phyloP scores from a whole-genome alignment of 2,888 invertebrate species.

The Alcis repandata region DNA sequence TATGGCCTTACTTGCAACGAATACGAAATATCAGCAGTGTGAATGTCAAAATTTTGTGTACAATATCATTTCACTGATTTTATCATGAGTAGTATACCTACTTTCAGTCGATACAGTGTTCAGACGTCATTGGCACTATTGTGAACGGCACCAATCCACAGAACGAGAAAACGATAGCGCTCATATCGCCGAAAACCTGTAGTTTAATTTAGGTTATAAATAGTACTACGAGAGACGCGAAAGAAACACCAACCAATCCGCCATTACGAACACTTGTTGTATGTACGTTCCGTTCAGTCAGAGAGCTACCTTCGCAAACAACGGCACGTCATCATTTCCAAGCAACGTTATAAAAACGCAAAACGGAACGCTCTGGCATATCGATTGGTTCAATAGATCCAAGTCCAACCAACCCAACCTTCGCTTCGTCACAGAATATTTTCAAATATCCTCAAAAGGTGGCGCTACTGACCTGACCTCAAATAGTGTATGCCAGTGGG shows the following conservation, averaged over 20 bases:
- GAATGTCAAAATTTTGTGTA: slow-evolving; percentile 86
- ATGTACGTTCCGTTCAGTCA: slow-evolving; percentile 66
- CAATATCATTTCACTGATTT: slow-evolving; percentile 86
- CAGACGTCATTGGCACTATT: slow-evolving; percentile 83
- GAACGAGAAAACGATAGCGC: slow-evolving; percentile 83
- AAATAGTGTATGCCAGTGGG: slow-evolving; percentile 39
- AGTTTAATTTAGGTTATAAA: slow-evolving; percentile 87
- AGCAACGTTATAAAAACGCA: slow-evolving; percentile 59
- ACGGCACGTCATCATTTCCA: slow-evolving; percentile 82
- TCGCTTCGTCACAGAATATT: slow-evolving; percentile 32
- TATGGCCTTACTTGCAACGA: slow-evolving; percentile 87
- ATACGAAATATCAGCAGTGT: slow-evolving; percentile 86
- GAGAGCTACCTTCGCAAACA: slow-evolving; percentile 63
- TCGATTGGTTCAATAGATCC: slow-evolving; percentile 37
- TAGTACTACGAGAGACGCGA: slow-evolving; percentile 87
- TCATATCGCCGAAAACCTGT: slow-evolving; percentile 87
- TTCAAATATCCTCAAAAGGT: slow-evolving; percentile 46
- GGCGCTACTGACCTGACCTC: slow-evolving; percentile 42
- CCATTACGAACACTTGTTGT: slow-evolving; percentile 85
- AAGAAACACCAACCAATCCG: slow-evolving; percentile 85
- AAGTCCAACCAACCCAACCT: not conserved
- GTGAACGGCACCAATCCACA: slow-evolving; percentile 83
- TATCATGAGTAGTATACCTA: slow-evolving; percentile 75
- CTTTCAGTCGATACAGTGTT: slow-evolving; percentile 79
- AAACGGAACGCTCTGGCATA: slow-evolving; percentile 44